Evolutionary conservation across 1,140 invertebrate species (phyloP).

Genomic region (Lanistes nyassanus): DNA sequence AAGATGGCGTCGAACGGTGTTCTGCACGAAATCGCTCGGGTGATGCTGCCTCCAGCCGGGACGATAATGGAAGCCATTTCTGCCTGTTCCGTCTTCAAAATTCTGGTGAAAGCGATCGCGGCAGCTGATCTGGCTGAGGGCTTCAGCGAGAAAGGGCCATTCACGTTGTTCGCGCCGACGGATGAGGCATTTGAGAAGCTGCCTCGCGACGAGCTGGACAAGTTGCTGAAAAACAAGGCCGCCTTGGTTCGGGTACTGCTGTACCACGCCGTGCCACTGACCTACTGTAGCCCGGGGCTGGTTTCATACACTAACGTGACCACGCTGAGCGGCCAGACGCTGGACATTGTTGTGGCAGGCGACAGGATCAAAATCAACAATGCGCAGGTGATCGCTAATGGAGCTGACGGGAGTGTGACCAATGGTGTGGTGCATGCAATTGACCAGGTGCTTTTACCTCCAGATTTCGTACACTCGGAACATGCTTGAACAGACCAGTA

Average conservation of each 20-base stretch:
- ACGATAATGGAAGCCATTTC: constrained; percentile 47
- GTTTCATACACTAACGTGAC: too few species aligned
- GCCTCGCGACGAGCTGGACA: constrained; percentile 73
- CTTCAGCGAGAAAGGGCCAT: constrained; percentile 67
- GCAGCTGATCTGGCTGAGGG: constrained; percentile 33
- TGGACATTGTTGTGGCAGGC: too few species aligned
- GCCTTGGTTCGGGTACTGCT: constrained; percentile 65
- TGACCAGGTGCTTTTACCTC: too few species aligned
- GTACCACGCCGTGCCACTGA: too few species aligned
- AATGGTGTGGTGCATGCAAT: too few species aligned
- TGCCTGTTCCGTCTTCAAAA: constrained; percentile 51
- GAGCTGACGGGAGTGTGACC: too few species aligned
- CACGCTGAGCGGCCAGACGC: too few species aligned
- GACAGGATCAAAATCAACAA: too few species aligned
- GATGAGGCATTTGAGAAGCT: constrained; percentile 79
- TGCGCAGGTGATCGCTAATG: too few species aligned
- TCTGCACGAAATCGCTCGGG: constrained; percentile 54
- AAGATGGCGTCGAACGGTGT: constrained; percentile 63
- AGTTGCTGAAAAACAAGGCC: constrained; percentile 72
- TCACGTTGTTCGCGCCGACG: constrained; percentile 86
- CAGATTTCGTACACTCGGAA: too few species aligned
- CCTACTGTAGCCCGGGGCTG: too few species aligned
- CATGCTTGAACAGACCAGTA: too few species aligned
- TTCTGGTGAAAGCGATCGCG: constrained; percentile 36
- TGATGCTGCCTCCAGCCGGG: constrained; percentile 62